Conservation (phyloP, 2,888 invertebrate genomes). For the Xestia rhomboidea region DNA sequence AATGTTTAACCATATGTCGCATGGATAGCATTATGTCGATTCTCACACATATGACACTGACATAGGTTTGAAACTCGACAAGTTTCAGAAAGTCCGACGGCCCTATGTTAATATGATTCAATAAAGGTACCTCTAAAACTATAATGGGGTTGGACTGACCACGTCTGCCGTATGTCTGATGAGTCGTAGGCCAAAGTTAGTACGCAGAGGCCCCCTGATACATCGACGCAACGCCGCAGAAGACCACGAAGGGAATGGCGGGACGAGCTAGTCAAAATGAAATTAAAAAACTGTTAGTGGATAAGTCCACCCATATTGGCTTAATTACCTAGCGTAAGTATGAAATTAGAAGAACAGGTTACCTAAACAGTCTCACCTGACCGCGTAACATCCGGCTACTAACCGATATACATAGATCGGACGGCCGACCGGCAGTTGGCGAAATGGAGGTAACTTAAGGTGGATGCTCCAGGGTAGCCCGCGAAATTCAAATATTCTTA, state of each 20-base stretch:
- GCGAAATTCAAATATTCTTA: too few relatives aligned
- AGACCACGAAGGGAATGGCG: slow-evolving; percentile 57
- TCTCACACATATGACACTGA: neutral
- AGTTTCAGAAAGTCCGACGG: slow-evolving; percentile 1
- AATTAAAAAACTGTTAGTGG: slow-evolving; percentile 52
- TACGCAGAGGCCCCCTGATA: slow-evolving; percentile 57
- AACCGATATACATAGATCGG: neutral
- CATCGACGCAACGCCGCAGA: slow-evolving; percentile 58
- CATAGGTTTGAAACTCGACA: neutral
- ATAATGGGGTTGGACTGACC: slow-evolving; percentile 56
- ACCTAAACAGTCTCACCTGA: neutral
- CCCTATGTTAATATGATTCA: slow-evolving; percentile 11
- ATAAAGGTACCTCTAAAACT: slow-evolving; percentile 30
- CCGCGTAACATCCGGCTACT: neutral
- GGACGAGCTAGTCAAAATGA: slow-evolving; percentile 56
- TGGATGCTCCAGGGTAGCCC: too few relatives aligned
- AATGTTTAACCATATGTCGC: neutral
- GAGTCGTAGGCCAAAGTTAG: slow-evolving; percentile 56
- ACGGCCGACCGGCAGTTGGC: neutral
- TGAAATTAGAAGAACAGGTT: neutral
- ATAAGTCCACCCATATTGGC: neutral
- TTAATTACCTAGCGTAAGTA: neutral
- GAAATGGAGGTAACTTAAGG: neutral
- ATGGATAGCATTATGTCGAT: neutral
- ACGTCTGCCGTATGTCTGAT: slow-evolving; percentile 58